Evolutionary conservation across 1,140 invertebrate genomes (phyloP), one percentile per base, ranked within the genome.

Genomic region (Drosophila chauvacae): DNA sequence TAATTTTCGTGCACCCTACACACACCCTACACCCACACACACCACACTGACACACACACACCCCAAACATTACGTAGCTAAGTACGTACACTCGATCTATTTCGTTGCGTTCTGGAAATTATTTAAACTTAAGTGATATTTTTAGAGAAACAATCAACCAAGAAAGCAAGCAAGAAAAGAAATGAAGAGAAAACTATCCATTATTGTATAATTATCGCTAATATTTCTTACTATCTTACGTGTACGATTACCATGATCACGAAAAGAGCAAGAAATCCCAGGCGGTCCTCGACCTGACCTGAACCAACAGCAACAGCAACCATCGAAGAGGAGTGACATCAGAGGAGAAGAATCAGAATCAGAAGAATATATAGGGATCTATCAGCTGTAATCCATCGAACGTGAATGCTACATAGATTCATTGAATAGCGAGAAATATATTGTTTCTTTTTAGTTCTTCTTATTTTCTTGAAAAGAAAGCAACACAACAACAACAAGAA

Each of bases 101-200:
- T 90, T 90, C 77, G 85, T 88, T 90, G 78, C 85, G 78, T 90
- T 90, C 85, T 90, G 86, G 85, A 90, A 90, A 90, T 90, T 90
- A 90, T 90, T 90, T 90, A 90, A 75, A 85, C 77, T 79, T 90
- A 90, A 90, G 85, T 90, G 85, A 90, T 90, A 90, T 90, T 90
- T 90, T 90, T 76, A 90, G 78, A 84, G 60, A 77, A 51, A 44
- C 28, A 77, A 55, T 26, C 35, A 56, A 26, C 51, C 20, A 63
- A 63, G 26, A 41, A 70, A 74, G 58, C 50, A 72, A 50, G 48
- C 26, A 30, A 50, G 48, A n/a, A 62, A 42, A 23, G 59, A 53
- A 62, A 42, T 13, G 65, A 50, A 68, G 63, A 42, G 62, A 66
- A 56, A 64, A 66, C 79, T 90, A 90, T 90, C 84, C 85, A 90